Conservation (phyloP, 2,797 vertebrate genomes). For the Hirundo rustica region DNA sequence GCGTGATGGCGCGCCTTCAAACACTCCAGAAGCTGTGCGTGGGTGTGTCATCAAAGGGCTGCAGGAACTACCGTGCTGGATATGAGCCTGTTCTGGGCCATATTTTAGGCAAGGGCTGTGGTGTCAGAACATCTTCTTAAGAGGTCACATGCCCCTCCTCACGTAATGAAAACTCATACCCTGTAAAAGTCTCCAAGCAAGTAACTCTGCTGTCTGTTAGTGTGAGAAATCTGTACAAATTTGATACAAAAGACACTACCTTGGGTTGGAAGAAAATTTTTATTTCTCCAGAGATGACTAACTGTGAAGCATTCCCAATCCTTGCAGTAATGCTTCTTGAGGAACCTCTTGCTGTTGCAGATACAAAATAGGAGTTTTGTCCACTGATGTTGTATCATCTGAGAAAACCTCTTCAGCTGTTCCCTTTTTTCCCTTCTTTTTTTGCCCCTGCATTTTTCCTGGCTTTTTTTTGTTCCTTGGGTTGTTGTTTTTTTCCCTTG, state of each 20-base stretch:
- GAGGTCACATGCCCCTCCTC: not conserved
- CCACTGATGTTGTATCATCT: not conserved
- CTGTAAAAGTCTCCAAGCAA: not conserved
- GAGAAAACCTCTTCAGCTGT: not conserved
- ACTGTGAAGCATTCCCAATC: not conserved
- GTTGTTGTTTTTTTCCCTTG: not conserved
- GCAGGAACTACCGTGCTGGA: not conserved
- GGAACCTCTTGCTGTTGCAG: not conserved
- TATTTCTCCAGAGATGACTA: not conserved
- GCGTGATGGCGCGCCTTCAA: not conserved
- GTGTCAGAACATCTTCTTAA: not conserved
- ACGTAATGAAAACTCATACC: not conserved
- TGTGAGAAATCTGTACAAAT: not conserved
- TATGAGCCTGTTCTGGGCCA: not conserved
- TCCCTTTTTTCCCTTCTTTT: not conserved
- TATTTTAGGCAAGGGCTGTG: not conserved
- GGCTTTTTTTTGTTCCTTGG: not conserved
- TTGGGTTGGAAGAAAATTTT: not conserved
- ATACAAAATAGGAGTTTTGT: not conserved
- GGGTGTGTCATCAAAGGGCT: not conserved
- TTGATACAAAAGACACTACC: not conserved
- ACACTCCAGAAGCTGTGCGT: not conserved
- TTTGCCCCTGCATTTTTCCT: not conserved
- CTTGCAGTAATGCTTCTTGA: not conserved
- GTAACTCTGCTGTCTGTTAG: not conserved